Evolutionary conservation across 2,888 invertebrate genomes (phyloP).

Genomic region (Netelia virgata): DNA sequence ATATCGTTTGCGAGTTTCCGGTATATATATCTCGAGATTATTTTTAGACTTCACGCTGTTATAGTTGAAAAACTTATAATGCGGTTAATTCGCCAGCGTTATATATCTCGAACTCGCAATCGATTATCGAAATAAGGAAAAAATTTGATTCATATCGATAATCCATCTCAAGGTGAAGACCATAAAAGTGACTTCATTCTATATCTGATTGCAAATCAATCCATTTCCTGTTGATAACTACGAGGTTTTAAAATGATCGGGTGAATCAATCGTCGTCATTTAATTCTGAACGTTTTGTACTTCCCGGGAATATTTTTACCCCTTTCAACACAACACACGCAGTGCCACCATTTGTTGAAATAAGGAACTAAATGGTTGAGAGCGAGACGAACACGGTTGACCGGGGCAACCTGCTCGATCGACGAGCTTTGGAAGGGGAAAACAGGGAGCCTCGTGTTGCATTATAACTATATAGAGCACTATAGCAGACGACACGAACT

Average conservation of each 20-base stretch:
- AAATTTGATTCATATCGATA: not conserved
- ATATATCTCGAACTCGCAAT: too few species aligned
- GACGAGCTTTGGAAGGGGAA: conserved; percentile 65
- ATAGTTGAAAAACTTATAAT: not conserved
- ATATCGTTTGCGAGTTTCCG: not conserved
- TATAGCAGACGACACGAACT: conserved; percentile 82
- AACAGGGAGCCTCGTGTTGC: conserved; percentile 38
- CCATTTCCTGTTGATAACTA: not conserved
- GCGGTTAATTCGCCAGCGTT: too few species aligned
- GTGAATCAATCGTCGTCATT: not conserved
- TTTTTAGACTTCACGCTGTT: not conserved
- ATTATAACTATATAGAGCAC: conserved; percentile 63
- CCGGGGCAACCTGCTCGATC: conserved; percentile 69
- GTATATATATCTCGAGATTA: not conserved
- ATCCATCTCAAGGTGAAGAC: not conserved
- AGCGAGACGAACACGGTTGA: conserved; percentile 44
- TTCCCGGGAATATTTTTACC: conserved; percentile 24
- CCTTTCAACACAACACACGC: not conserved
- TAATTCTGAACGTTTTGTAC: not conserved
- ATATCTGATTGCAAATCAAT: not conserved
- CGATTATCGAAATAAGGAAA: too few species aligned
- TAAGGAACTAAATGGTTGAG: not conserved
- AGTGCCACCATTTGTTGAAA: conserved; percentile 26
- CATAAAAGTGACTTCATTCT: not conserved
- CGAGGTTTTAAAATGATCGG: not conserved